Conservation (phyloP, 1,140 invertebrate species). For the Oedothorax gibbosus region DNA sequence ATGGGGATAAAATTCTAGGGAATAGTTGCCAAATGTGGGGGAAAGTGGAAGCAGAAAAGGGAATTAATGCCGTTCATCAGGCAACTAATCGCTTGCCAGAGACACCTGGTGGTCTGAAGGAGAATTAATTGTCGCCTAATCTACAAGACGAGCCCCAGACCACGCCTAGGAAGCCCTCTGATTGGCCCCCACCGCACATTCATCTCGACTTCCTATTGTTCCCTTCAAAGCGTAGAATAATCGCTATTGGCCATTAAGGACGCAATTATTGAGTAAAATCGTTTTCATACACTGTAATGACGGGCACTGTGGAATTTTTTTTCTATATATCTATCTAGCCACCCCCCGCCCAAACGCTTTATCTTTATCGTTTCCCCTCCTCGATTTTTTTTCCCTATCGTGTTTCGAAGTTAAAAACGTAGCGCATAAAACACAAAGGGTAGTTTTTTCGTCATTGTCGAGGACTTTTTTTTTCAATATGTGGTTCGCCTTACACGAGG, state of each 20-base stretch:
- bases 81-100: constrained; percentile 59
- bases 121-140: constrained; percentile 61
- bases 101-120: constrained; percentile 59
- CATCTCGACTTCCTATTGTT: constrained; percentile 57
- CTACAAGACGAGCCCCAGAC: constrained; percentile 46
- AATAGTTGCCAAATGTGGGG: constrained; percentile 47
- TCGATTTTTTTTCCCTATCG: constrained; percentile 27
- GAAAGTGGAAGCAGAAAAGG: constrained; percentile 18
- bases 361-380: constrained; percentile 29
- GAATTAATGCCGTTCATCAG: constrained; percentile 61
- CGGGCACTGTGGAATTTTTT: constrained; percentile 26
- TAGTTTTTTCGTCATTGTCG: constrained; percentile 12
- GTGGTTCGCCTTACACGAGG: constrained; percentile 34
- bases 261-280: constrained; percentile 61
- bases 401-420: constrained; percentile 46
- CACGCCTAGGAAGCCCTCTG: constrained; percentile 37
- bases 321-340: constrained; percentile 24
- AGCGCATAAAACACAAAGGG: constrained; percentile 33
- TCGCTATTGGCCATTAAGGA: constrained; percentile 60
- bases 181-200: constrained; percentile 46
- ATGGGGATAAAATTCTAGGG: constrained; percentile 7
- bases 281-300: constrained; percentile 61
- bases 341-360: constrained; percentile 3
- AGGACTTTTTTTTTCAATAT: constrained; percentile 13
- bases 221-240: constrained; percentile 55